phyloP scores from a whole-genome alignment of 1,140 invertebrate species.

The Drosophila kohkoa region DNA sequence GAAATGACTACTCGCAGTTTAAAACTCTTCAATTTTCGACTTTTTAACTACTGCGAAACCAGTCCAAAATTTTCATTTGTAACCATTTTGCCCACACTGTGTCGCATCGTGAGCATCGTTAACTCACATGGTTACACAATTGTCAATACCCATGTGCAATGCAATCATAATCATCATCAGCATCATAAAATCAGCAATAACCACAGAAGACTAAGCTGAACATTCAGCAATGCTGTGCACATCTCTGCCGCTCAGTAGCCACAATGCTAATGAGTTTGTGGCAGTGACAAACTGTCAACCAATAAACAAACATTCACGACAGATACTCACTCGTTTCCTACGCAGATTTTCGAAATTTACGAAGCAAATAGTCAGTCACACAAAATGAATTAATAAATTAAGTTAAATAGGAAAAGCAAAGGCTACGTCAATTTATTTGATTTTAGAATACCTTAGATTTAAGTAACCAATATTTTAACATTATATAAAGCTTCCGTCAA shows the following conservation, averaged over 20 bases:
- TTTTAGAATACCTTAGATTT: not conserved
- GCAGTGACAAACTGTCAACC: constrained; percentile 28
- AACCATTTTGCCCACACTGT: not conserved
- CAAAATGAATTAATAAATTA: constrained; percentile 16
- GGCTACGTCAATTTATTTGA: no score
- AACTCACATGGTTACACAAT: not conserved
- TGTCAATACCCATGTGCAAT: not conserved
- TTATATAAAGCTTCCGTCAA: not conserved
- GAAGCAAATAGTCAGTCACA: constrained; percentile 6
- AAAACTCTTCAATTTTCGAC: no score
- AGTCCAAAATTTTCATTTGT: not conserved
- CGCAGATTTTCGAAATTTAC: constrained; percentile 13
- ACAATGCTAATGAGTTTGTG: constrained; percentile 70
- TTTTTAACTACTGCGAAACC: no score
- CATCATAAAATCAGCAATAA: constrained; percentile 28
- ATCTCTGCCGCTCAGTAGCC: constrained; percentile 13
- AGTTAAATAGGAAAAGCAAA: constrained; percentile 15
- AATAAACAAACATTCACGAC: constrained; percentile 38
- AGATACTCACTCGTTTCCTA: constrained; percentile 4
- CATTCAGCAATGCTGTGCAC: constrained; percentile 10
- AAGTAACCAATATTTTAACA: not conserved
- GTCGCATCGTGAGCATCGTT: not conserved
- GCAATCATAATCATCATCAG: constrained; percentile 10
- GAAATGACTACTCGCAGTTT: no score
- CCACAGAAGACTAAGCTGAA: constrained; percentile 39